Percentiles rank a stretch among this genome's conserved stretches.
Conservation (phyloP, 2,797 vertebrate genomes). For the Euphonia xanthogaster region DNA sequence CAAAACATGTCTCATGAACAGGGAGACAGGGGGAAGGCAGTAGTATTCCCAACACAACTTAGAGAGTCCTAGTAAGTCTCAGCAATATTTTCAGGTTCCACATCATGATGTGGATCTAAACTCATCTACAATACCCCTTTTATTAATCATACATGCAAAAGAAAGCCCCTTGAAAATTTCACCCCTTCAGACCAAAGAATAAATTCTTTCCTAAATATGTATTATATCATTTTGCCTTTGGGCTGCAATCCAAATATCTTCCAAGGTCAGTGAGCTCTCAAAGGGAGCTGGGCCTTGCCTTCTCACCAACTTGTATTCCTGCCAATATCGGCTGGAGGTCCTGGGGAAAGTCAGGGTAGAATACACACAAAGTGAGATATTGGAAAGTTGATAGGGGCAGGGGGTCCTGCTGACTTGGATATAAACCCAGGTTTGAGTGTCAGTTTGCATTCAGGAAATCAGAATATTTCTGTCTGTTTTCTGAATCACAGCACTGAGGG, state of each 20-base stretch:
- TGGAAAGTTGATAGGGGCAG: not conserved
- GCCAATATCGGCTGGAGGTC: slow-evolving; percentile 22
- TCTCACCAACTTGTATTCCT: slow-evolving; percentile 40
- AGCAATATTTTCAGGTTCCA: not conserved
- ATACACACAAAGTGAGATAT: not conserved
- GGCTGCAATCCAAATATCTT: slow-evolving; percentile 43
- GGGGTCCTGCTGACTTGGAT: not conserved
- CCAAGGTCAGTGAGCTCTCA: slow-evolving; percentile 57
- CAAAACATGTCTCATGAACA: accelerated
- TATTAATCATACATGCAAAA: not conserved
- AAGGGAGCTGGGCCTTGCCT: slow-evolving; percentile 29
- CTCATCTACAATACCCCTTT: not conserved
- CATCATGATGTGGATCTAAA: not conserved
- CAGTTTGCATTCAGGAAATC: not conserved
- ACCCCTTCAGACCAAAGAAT: slow-evolving; percentile 3
- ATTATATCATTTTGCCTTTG: slow-evolving; percentile 46
- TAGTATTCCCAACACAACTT: not conserved
- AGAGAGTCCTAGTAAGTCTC: not conserved
- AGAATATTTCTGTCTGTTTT: not conserved
- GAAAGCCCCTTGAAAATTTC: not conserved
- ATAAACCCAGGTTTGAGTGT: not conserved
- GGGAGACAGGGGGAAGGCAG: not conserved
- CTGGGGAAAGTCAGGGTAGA: not conserved
- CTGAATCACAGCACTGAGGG: not conserved
- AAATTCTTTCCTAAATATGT: slow-evolving; percentile 50